These are phyloP conservation scores for Bufo bufo DNA, from an alignment of 2,113 vertebrate genomes.

Conservation along the genomic window DNA sequence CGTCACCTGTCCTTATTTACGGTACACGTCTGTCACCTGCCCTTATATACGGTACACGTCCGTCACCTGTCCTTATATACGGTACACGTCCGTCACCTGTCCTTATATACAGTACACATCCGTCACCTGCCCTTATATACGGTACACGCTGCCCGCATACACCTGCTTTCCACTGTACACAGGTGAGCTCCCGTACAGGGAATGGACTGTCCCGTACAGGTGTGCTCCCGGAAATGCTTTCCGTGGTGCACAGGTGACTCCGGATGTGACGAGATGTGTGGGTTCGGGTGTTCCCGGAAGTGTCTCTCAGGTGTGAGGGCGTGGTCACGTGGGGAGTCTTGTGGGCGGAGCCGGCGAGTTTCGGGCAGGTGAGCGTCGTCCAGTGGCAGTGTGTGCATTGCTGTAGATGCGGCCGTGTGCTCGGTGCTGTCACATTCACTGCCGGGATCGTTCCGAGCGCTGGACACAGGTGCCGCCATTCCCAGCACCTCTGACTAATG, in stretches of 20 bases:
- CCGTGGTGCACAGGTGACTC: conserved; percentile 11
- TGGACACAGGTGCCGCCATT: not conserved
- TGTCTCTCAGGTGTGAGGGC: conserved; percentile 36
- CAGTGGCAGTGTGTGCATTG: not conserved
- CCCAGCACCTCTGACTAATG: not conserved
- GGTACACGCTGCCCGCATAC: no score
- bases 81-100: not conserved
- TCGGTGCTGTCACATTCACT: not conserved
- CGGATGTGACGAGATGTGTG: conserved; percentile 18
- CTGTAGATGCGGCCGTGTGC: not conserved
- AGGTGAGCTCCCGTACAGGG: conserved; percentile 28
- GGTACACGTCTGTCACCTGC: not conserved
- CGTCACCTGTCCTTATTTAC: not conserved
- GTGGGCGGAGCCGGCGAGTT: conserved; percentile 33
- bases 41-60: not conserved
- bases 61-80: not conserved
- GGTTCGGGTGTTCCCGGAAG: conserved; percentile 39
- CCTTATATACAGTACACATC: not conserved
- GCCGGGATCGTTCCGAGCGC: no score
- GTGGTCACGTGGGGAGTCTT: not conserved
- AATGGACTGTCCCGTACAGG: not conserved
- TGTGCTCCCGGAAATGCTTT: conserved; percentile 41
- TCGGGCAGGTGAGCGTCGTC: conserved; percentile 28
- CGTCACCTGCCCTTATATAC: not conserved
- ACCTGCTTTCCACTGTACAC: not conserved